These are phyloP conservation scores for Eulacestoma nigropectus DNA, from an alignment of 2,113 vertebrate genomes.

Conservation along the genomic window DNA sequence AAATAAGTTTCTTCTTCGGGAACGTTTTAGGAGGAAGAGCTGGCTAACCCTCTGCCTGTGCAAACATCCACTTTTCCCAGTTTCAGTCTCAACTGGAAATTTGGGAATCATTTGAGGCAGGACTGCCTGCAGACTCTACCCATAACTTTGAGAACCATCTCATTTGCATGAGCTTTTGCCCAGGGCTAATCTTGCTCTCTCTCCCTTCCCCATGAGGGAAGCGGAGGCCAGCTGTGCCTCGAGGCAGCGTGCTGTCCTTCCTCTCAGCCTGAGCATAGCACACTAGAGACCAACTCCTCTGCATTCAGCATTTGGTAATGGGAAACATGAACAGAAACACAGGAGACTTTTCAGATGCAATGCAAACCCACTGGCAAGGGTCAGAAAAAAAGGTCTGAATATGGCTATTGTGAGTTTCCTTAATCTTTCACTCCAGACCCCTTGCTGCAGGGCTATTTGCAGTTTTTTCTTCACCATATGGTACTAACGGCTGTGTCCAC, in stretches of 20 bases:
- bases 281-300: not conserved
- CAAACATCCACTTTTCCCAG: not conserved
- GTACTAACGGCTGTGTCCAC: not conserved
- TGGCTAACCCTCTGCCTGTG: not conserved
- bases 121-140: not conserved
- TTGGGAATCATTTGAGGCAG: not conserved
- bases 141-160: not conserved
- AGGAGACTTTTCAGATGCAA: not conserved
- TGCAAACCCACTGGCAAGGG: not conserved
- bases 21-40: not conserved
- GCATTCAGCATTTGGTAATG: not conserved
- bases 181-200: not conserved
- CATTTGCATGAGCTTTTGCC: not conserved
- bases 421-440: not conserved
- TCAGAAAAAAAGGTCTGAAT: not conserved
- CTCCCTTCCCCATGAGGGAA: rapidly evolving
- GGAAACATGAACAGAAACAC: not conserved
- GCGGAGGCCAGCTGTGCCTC: not conserved
- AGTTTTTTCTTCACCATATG: not conserved
- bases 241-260: not conserved
- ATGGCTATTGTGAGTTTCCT: not conserved
- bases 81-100: not conserved
- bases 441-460: not conserved
- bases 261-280: not conserved
- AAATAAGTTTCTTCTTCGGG: not conserved